Base-by-base conservation (phyloP, 2,888 invertebrate species). In the Carabus problematicus region DNA sequence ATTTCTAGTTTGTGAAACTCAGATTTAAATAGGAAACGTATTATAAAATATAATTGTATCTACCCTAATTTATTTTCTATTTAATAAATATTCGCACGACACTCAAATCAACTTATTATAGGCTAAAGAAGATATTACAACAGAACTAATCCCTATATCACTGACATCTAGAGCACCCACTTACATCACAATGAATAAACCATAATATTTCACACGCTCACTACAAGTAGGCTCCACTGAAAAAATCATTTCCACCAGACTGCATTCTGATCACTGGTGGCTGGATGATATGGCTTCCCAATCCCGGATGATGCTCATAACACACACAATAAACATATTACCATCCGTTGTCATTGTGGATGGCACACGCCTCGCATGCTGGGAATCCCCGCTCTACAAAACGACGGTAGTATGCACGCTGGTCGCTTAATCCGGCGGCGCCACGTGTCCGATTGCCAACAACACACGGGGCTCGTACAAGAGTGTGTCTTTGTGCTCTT, bases 301-400 rank as follows among this genome's bases (percentile, higher is more conserved):
- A 18, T 52, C 19, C 52, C 9, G n/a, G n/a, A n/a, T n/a, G 19
- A 19, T 52, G 52, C 52, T 16, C 9, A 29, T 42, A 66, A 62
- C n/a, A n/a, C n/a, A 43, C 45, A 62, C 62, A 62, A 62, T 62
- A 62, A 62, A 66, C 58, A 56, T 56, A 54, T 55, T 18, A 56
- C 58, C 64, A 66, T 66, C 49, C 64, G 12, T 18, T 47, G 29
- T 56, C 39, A 58, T 66, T 66, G 64, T 66, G 18, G 18, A 12
- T 18, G 29, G 16, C 56, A 56, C 56, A 12, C 29, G 40, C 1
- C 56, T 29, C 29, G n/a, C 56, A 19, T 56, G 29, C 56, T 56
- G 56, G 56, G 56, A 56, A 56, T 56, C 29, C 56, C 29, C 3
- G 56, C 19, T 29, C 16, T 52, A 52, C 52, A 52, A 52, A 52